A percentile compares a stretch with the other conserved stretches of the same genome.
phyloP scores from a whole-genome alignment of 53 echinoderm and acorn worm genomes.

The Crossaster papposus region DNA sequence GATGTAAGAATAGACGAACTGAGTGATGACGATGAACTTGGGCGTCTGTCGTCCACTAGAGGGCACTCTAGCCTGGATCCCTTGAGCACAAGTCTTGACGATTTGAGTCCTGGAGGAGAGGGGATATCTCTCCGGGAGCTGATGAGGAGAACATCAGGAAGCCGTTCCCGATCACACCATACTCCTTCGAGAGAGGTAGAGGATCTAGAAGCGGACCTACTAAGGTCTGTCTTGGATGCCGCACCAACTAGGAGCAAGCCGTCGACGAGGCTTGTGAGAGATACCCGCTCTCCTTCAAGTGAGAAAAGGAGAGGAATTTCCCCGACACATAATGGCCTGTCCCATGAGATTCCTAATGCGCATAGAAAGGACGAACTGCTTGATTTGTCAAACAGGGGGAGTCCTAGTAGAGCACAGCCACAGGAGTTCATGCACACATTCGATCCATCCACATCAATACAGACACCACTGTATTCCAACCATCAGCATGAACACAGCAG shows the following conservation, averaged over 20 bases:
- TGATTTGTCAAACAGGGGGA: constrained; percentile 16
- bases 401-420: constrained; percentile 7
- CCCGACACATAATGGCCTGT: constrained; percentile 17
- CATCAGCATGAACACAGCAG: neutral
- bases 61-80: constrained; percentile 41
- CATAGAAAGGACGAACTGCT: constrained; percentile 8
- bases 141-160: constrained; percentile 53
- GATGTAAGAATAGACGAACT: constrained; percentile 13
- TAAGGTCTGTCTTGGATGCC: constrained; percentile 43
- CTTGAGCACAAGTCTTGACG: constrained; percentile 13
- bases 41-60: constrained; percentile 6
- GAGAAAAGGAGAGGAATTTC: neutral
- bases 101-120: constrained; percentile 4
- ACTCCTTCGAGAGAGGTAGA: constrained; percentile 19
- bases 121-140: constrained; percentile 74
- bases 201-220: constrained; percentile 33
- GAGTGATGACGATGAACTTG: constrained; percentile 43
- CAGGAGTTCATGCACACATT: constrained; percentile 15
- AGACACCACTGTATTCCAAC: neutral
- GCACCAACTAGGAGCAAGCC: constrained; percentile 22
- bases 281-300: constrained; percentile 8
- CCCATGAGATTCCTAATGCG: constrained; percentile 19
- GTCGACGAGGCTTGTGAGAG: constrained; percentile 1
- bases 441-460: neutral
- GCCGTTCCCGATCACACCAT: constrained; percentile 33